Base-by-base conservation (phyloP, 2,797 vertebrate species). In the Cynodonichthys magdalenae region DNA sequence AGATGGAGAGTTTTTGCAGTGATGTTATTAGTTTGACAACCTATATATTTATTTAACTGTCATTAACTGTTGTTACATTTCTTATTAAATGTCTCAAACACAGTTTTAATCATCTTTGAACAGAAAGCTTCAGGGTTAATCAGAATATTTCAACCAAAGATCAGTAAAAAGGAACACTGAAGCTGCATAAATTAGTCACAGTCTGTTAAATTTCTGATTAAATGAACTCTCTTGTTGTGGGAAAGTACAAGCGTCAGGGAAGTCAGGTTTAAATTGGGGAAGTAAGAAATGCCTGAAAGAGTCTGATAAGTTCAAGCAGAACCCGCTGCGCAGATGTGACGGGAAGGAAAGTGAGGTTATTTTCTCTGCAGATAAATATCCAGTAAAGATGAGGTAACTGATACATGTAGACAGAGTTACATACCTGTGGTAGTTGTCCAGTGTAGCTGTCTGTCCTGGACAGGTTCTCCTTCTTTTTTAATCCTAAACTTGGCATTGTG, bases 401-500 rank as follows among this genome's bases (percentile, higher is more conserved):
- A 36, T 48, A 20, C 17, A 19, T 17, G 6, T 10, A 8, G 42
- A 8, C 18, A 19, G 46, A 10, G 46, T 47, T 12, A 20, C 46
- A 10, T 87, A 94, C 93, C 92, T 92, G 89, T 24, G 93, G 92
- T 6, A 93, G 0, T 45, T 77, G 36, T 12, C 42, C 36, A 0
- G 6, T 19, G 29, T 28, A 9, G 68, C 48, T 82, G 3, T 74
- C 82, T 77, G 74, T 66, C 52, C 54, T 84, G 63, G 69, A 11
- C 0, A 3, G 11, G 53, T 34, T 63, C n/a, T 87, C 84, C 19
- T 71, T 90, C 69, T 75, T 89, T 74, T 75, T 90, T 6, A 54
- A 14, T 62, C 80, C 79, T 76, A 77, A 66, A 83, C 45, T 74
- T 24, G 59, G 52, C 81, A 88, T 86, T 28, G 31, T 71, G 0